Conservation (phyloP, 2,888 invertebrate genomes). For the Acanthoscelides obtectus region DNA sequence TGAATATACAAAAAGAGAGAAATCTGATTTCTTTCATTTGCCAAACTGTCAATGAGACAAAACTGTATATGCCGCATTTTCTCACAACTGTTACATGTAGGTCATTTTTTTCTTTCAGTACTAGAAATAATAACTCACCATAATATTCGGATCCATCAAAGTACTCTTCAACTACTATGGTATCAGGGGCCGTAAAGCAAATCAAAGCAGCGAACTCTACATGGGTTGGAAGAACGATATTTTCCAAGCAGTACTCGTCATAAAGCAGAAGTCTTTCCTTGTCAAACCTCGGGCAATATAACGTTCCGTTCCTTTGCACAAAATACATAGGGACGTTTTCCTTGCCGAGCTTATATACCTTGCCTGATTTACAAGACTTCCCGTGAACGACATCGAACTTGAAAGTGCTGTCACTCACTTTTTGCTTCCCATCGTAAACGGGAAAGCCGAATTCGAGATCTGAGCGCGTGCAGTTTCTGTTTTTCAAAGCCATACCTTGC, state of each 20-base stretch:
- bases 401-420: conserved; percentile 10
- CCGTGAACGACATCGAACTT: conserved; percentile 21
- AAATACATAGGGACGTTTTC: conserved; percentile 10
- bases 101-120: too few species aligned
- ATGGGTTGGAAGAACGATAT: neutral
- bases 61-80: too few species aligned
- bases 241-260: neutral
- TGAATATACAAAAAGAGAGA: too few species aligned
- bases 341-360: conserved; percentile 16
- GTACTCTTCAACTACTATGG: neutral
- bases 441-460: conserved; percentile 14
- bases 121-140: neutral
- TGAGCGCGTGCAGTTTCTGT: conserved; percentile 14
- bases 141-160: conserved; percentile 8
- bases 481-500: conserved; percentile 16
- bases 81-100: too few species aligned
- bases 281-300: conserved; percentile 19
- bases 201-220: neutral
- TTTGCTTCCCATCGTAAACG: conserved; percentile 17
- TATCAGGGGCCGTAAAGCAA: neutral
- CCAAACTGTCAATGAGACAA: too few species aligned
- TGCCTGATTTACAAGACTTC: conserved; percentile 12
- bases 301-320: conserved; percentile 23
- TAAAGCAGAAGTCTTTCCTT: conserved; percentile 11
- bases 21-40: too few species aligned